Conservation (phyloP, 2,797 vertebrate genomes). For the Enteromius mattozi region DNA sequence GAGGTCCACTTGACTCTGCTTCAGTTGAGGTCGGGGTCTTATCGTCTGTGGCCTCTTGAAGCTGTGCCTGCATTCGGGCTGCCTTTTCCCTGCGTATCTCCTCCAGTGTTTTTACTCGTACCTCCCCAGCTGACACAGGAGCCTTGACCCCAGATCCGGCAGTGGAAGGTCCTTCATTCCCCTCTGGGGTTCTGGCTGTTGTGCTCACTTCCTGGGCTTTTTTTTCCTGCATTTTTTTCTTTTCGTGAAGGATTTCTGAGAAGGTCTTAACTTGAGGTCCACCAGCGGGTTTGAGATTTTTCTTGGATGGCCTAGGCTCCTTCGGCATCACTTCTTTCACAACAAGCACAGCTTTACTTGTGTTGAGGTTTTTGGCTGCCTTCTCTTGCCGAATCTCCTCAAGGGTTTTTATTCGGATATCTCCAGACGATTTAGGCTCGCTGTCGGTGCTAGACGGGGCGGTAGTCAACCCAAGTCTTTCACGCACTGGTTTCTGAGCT, state of each 20-base stretch:
- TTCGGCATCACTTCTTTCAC: conserved; percentile 44
- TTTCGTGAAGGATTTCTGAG: conserved; percentile 81
- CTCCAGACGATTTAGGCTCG: conserved; percentile 68
- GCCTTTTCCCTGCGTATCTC: conserved; percentile 94
- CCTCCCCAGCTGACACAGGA: conserved; percentile 55
- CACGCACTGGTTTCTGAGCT: conserved; percentile 81
- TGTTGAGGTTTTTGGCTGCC: conserved; percentile 73
- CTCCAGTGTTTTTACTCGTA: conserved; percentile 90
- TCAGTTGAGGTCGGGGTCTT: conserved; percentile 51
- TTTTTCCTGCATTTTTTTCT: conserved; percentile 78
- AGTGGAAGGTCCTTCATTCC: conserved; percentile 5
- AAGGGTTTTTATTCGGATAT: conserved; percentile 90
- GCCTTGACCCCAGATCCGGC: conserved; percentile 43
- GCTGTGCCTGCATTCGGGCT: conserved; percentile 74
- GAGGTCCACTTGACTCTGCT: conserved; percentile 15
- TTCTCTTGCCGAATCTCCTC: conserved; percentile 92
- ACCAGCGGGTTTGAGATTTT: conserved; percentile 61
- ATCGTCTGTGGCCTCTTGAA: conserved; percentile 52
- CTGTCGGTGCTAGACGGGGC: conserved; percentile 53
- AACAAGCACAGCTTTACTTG: conserved; percentile 59
- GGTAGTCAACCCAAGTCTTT: conserved; percentile 80
- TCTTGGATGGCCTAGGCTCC: conserved; percentile 51
- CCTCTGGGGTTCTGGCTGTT: conserved; percentile 27
- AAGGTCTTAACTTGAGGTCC: conserved; percentile 74
- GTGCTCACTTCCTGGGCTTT: conserved; percentile 26